Evolutionary conservation across 1,140 invertebrate genomes (phyloP).

Genomic region (Gryllus bimaculatus): DNA sequence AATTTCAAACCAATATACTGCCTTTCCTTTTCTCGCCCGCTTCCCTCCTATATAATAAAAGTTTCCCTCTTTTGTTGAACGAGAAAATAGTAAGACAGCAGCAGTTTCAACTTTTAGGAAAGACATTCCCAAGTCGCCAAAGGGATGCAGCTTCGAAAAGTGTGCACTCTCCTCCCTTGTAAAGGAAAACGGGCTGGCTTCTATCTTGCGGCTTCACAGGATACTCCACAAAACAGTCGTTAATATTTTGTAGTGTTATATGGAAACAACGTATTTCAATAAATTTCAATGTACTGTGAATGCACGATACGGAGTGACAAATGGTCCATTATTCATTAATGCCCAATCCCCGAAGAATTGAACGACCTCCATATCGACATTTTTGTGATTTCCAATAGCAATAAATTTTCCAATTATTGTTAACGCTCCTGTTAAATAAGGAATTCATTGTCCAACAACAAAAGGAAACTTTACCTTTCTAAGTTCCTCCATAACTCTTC

Average conservation of each 20-base stretch:
- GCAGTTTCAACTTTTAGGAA: conserved; percentile 1
- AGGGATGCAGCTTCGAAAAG: background rate
- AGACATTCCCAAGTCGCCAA: background rate
- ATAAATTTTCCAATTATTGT: too few species aligned
- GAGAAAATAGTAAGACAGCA: conserved; percentile 4
- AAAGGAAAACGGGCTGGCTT: background rate
- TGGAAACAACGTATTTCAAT: background rate
- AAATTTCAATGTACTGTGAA: background rate
- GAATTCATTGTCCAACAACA: too few species aligned
- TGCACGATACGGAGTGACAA: background rate
- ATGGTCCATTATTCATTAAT: background rate
- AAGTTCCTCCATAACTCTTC: too few species aligned
- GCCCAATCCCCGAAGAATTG: too few species aligned
- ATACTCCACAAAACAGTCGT: background rate
- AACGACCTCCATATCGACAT: too few species aligned
- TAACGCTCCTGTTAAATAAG: too few species aligned
- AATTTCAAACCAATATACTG: conserved; percentile 1
- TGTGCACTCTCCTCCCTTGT: background rate
- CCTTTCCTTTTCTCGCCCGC: background rate
- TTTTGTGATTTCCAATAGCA: too few species aligned
- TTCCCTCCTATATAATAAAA: conserved; percentile 1
- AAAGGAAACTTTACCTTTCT: too few species aligned
- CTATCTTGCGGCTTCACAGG: background rate
- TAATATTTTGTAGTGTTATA: background rate
- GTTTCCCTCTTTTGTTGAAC: background rate